phyloP scores from a whole-genome alignment of 2,797 vertebrate genomes.

The Moxostoma hubbsi region DNA sequence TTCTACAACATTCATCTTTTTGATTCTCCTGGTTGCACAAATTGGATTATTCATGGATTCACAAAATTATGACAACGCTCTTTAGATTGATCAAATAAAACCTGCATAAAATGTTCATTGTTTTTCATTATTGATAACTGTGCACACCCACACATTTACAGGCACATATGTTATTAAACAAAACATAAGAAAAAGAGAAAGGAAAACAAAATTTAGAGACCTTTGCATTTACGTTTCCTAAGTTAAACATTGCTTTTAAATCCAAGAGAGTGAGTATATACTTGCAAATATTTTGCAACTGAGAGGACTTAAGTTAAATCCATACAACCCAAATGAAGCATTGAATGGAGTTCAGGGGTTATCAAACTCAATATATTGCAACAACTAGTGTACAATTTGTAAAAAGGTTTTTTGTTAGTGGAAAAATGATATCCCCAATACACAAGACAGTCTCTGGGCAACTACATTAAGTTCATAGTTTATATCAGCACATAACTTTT shows the following conservation, averaged over 20 bases:
- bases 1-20: constrained; percentile 40
- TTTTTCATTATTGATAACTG: constrained; percentile 49
- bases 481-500: background rate
- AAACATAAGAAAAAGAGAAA: constrained; percentile 29
- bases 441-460: background rate
- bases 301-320: background rate
- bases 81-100: constrained; percentile 58
- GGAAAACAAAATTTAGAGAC: constrained; percentile 34
- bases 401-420: background rate
- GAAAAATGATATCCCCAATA: background rate
- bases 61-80: constrained; percentile 38
- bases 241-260: constrained; percentile 13
- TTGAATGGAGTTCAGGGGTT: background rate
- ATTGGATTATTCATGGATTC: constrained; percentile 46
- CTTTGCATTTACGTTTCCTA: constrained; percentile 13
- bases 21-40: constrained; percentile 41
- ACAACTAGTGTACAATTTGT: background rate
- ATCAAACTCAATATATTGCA: constrained; percentile 1
- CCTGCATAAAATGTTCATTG: constrained; percentile 62
- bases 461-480: no score
- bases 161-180: constrained; percentile 38
- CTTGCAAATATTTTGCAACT: constrained; percentile 10
- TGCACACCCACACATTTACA: constrained; percentile 47
- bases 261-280: constrained; percentile 1
- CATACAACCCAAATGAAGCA: background rate